Conservation (phyloP, 2,797 vertebrate species). For the Dicrostonyx torquatus region DNA sequence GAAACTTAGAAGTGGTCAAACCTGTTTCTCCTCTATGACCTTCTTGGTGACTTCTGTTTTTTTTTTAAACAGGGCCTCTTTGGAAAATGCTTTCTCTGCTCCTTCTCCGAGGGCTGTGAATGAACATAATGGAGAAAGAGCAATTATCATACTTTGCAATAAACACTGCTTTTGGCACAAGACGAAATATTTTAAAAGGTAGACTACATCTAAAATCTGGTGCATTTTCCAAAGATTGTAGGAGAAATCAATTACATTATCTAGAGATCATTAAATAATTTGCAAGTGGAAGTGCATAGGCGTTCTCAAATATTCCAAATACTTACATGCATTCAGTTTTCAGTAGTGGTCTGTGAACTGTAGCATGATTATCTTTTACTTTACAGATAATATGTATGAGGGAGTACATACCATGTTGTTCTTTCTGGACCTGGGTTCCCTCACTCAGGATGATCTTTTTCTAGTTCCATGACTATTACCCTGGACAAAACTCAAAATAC, state of each 20-base stretch:
- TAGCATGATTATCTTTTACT: background rate
- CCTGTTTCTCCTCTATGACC: background rate
- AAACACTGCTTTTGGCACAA: background rate
- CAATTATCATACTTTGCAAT: background rate
- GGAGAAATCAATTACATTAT: background rate
- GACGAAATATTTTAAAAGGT: background rate
- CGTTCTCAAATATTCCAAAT: background rate
- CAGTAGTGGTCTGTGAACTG: background rate
- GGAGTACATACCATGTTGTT: background rate
- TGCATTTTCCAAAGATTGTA: background rate
- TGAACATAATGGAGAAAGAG: background rate
- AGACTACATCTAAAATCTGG: background rate
- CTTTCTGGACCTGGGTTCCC: background rate
- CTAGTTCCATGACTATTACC: background rate
- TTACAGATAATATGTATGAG: background rate
- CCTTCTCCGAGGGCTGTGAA: background rate
- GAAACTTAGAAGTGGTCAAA: background rate
- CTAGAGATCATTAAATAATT: constrained; percentile 13
- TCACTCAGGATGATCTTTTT: background rate
- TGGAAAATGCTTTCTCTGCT: background rate
- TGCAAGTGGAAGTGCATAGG: background rate
- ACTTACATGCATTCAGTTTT: background rate
- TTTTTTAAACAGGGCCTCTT: background rate
- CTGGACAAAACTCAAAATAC: too few species aligned
- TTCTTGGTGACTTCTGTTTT: background rate